Evolutionary conservation across 2,888 invertebrate genomes (phyloP), one percentile per base, ranked within the genome.

Genomic region (Lochmaea crataegi): DNA sequence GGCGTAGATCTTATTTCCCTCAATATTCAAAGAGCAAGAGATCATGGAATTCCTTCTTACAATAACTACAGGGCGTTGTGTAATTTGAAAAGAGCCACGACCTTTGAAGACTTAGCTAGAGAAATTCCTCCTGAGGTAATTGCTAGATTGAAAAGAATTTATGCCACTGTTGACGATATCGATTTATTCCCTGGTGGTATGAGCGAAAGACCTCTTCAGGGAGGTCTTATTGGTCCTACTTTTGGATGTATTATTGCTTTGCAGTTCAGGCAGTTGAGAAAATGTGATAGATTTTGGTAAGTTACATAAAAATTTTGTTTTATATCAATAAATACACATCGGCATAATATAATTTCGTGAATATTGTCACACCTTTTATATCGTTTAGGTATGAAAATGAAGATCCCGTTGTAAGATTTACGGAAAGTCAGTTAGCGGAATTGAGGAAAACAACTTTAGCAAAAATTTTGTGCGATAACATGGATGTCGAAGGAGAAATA

Each of bases 151-250:
- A 94, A 94, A 86, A 90, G 93, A 73, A 93, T 95, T 75, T 96
- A 96, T 85, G 91, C 94, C 0, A 93, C 94, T 2, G 97, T 98
- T 0, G 97, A 98, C 82, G 98, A 99, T 85, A 96, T 99, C 71
- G 96, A 99, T 86, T 89, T 98, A 2, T 99, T 98, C 91, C 96
- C 97, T 0, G 98, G 98, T 26, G 95, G 97, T 2, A 93, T 98
- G 93, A 94, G 96, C 80, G 94, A 96, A 85, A 89, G 94, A 64
- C 94, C 95, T 0, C 88, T 96, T 7, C 95, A 95, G 82, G 98
- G 98, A 7, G 97, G 96, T 7, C 88, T 96, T 0, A 94, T 98
- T 0, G 98, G 98, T 4, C 98, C 98, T 0, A 98, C 98, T 0
- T 94, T 98, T 83, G 97, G 96, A 14, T 94, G 96, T 84, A 94